Base-by-base conservation (phyloP, 2,888 invertebrate species). In the Leucoma salicis region DNA sequence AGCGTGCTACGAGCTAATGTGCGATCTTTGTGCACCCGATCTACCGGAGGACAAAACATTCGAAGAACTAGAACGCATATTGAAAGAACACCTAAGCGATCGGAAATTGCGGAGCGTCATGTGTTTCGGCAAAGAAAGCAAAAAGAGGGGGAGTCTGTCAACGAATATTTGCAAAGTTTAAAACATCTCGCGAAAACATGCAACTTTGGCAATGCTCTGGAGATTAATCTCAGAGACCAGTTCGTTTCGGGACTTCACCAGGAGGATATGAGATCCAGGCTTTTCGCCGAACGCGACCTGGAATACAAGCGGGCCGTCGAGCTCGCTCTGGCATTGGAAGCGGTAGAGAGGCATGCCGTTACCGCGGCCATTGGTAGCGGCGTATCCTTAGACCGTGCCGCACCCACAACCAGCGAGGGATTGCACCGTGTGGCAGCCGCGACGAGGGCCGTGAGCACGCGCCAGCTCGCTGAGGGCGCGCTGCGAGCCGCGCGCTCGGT, bases 281-380 rank as follows among this genome's bases (percentile, higher is more conserved):
- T 62, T 4, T 62, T 62, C 28, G 52, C 58, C 0, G 64, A 64
- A 31, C 52, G 36, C 21, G 39, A 36, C 1, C 24, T 65, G 7
- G 36, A 56, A 18, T 63, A 59, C 35, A 51, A 53, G 25, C 36
- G 39, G 16, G 61, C 58, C 13, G 55, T 64, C 43, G 62, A 61
- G 36, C 46, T 60, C 4, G 25, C 25, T 2, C 10, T 25, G 25
- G 25, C 25, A 10, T 10, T 25, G 38, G 62, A 28, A 27, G 16
- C 43, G 27, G 27, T 16, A 12, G 35, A 25, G 25, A 3, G 25
- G 25, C 25, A 25, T 25, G 25, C 25, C 2, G 4, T 8, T 3
- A 16, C 16, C 3, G 25, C n/a, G 25, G 25, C 25, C 2, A 8
- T 25, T 25, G 2, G 10, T 3, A 6, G 25, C 25, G 25, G 2